Conservation (phyloP, 2,113 vertebrate genomes). For the Leucoraja erinaceus region DNA sequence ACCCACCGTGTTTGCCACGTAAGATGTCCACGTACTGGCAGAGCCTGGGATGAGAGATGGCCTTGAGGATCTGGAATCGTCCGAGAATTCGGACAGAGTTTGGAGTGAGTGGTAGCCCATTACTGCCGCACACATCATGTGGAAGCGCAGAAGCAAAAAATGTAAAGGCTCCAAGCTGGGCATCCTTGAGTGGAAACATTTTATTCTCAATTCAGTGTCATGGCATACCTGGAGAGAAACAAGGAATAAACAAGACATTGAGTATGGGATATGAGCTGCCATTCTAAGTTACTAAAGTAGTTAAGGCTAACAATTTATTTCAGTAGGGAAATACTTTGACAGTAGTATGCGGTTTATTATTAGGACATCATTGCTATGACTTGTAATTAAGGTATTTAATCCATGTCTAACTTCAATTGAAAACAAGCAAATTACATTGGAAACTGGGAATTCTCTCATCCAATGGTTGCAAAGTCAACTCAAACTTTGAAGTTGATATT, state of each 20-base stretch:
- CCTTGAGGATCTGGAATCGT: constrained; percentile 94
- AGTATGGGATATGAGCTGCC: not conserved
- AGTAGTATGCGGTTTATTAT: not conserved
- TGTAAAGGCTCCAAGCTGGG: constrained; percentile 85
- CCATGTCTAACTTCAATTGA: not conserved
- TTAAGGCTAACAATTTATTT: not conserved
- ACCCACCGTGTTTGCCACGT: constrained; percentile 89
- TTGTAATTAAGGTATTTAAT: not conserved
- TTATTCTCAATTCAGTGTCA: not conserved
- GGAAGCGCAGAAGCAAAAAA: constrained; percentile 95
- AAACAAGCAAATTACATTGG: not conserved
- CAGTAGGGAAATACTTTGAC: not conserved
- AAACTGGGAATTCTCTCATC: not conserved
- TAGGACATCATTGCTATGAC: not conserved
- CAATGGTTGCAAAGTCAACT: too few relatives aligned
- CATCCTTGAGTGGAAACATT: constrained; percentile 84
- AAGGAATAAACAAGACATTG: constrained; percentile 19
- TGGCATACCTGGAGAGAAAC: not conserved
- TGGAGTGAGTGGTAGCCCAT: constrained; percentile 91
- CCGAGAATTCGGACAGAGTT: constrained; percentile 98
- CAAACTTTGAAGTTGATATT: too few relatives aligned
- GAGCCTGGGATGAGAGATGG: constrained; percentile 83
- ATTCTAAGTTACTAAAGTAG: not conserved
- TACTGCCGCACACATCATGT: constrained; percentile 95
- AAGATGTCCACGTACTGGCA: constrained; percentile 94